Conservation (phyloP, 2,888 invertebrate species). For the Tuta absoluta region DNA sequence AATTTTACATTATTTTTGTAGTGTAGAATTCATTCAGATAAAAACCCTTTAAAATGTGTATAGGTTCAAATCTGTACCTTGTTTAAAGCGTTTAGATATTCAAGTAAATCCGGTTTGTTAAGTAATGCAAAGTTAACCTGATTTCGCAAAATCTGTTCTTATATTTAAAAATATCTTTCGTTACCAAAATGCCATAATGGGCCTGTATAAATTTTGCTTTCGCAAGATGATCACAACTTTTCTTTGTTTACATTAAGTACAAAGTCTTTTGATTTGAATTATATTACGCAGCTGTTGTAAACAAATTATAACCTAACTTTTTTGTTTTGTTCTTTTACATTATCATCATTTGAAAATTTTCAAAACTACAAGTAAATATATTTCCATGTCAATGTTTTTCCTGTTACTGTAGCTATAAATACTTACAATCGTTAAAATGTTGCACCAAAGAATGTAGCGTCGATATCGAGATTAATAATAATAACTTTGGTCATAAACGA, state of each 20-base stretch:
- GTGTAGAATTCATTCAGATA: neutral
- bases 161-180: neutral
- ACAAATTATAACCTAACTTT: no score
- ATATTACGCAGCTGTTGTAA: neutral
- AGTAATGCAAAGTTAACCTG: slow-evolving; percentile 4
- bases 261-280: slow-evolving; percentile 22
- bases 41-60: neutral
- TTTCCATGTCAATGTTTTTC: neutral
- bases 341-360: neutral
- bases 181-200: neutral
- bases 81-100: slow-evolving; percentile 35
- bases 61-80: no score
- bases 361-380: neutral
- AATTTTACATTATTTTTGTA: neutral
- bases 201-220: neutral
- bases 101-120: slow-evolving; percentile 43
- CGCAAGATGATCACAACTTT: neutral
- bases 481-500: neutral
- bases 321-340: neutral
- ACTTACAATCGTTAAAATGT: neutral
- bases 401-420: neutral
- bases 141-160: neutral
- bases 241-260: slow-evolving; percentile 21
- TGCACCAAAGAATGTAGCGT: neutral
- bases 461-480: neutral